Evolutionary conservation across 2,797 vertebrate genomes (phyloP).

Genomic region (Sebastes iracundus): DNA sequence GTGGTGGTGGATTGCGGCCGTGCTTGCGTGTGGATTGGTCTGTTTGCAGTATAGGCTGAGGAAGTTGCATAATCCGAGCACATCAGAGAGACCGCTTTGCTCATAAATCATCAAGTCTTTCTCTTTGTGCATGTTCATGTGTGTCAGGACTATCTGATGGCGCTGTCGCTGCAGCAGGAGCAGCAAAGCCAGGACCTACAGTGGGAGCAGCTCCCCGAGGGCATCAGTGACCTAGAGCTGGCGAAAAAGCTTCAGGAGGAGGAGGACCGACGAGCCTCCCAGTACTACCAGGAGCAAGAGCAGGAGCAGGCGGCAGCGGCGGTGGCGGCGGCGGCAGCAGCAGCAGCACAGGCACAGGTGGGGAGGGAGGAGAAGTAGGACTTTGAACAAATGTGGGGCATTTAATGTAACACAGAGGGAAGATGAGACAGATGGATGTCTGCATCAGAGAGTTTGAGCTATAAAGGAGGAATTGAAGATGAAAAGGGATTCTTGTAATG

Average conservation of each 20-base stretch:
- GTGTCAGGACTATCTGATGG: conserved; percentile 96
- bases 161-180: conserved; percentile 97
- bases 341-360: conserved; percentile 85
- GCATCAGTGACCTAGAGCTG: conserved; percentile 95
- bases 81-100: not conserved
- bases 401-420: conserved; percentile 9
- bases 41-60: not conserved
- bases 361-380: conserved; percentile 1
- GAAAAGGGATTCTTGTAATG: not conserved
- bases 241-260: conserved; percentile 99
- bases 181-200: conserved; percentile 94
- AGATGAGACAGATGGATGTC: conserved; percentile 6
- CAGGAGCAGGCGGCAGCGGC: conserved; percentile 84
- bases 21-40: not conserved
- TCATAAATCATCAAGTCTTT: conserved; percentile 1
- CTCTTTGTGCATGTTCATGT: conserved; percentile 12
- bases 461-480: not conserved
- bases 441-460: conserved; percentile 3
- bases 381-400: conserved; percentile 12
- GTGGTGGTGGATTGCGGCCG: not conserved
- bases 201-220: conserved; percentile 97
- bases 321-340: conserved; percentile 9
- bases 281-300: conserved; percentile 98
- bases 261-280: conserved; percentile 94
- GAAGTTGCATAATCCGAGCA: not conserved